Conservation (phyloP, 2,113 vertebrate genomes). For the Carettochelys insculpta region DNA sequence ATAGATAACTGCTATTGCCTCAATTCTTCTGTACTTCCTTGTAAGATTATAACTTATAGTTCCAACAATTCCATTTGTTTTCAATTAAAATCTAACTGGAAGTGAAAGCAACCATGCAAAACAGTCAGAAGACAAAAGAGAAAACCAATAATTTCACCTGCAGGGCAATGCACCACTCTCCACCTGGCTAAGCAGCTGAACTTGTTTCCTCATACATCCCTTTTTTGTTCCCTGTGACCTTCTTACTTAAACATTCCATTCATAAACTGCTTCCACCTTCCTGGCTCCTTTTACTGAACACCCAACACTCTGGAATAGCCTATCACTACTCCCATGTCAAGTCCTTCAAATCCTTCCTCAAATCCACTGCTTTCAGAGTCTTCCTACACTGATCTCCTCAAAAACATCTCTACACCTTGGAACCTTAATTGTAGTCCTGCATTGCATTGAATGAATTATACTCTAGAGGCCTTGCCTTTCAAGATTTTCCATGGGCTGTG, state of each 20-base stretch:
- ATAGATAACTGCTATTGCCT: neutral
- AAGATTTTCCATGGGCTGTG: neutral
- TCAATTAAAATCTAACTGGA: neutral
- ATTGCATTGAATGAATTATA: neutral
- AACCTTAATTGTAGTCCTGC: neutral
- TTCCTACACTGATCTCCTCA: neutral
- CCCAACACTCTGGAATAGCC: neutral
- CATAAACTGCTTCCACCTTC: neutral
- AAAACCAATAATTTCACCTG: neutral
- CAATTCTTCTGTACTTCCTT: conserved; percentile 8
- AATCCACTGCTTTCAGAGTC: neutral
- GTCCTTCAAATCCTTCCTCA: neutral
- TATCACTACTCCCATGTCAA: neutral
- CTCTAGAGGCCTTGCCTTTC: neutral
- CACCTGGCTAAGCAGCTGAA: neutral
- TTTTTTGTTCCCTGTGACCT: neutral
- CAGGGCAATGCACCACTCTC: neutral
- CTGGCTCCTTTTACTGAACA: neutral
- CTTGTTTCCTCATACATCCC: neutral
- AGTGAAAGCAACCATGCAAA: neutral
- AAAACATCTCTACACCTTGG: neutral
- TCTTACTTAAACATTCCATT: neutral
- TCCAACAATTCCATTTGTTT: neutral
- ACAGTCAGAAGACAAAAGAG: neutral
- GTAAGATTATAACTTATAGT: neutral